Percentiles rank a stretch among this genome's conserved stretches.
Evolutionary conservation across 2,888 invertebrate species (phyloP).

Genomic region (Nemapogon koenigi): DNA sequence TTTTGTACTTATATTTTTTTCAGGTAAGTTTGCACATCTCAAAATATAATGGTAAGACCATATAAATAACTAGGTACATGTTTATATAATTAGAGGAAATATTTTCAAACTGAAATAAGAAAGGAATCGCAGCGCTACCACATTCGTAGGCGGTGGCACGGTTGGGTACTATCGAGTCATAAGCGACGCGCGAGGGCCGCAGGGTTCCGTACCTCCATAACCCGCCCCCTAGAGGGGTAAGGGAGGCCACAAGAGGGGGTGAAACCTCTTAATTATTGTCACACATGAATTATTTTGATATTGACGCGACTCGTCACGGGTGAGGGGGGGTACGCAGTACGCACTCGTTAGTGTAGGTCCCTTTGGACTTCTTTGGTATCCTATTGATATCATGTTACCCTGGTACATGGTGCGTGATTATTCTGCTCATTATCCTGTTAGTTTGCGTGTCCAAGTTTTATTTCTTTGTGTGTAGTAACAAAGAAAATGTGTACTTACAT

Average conservation of each 20-base stretch:
- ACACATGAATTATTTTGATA: conserved; percentile 59
- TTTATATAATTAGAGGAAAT: too few species aligned
- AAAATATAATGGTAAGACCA: too few species aligned
- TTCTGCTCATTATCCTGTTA: too few species aligned
- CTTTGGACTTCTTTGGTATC: conserved; percentile 23
- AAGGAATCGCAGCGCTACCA: conserved; percentile 1
- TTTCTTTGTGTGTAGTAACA: too few species aligned
- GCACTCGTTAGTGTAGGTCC: conserved; percentile 22
- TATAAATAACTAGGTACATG: too few species aligned
- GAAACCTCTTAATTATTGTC: conserved; percentile 54
- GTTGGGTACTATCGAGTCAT: conserved; percentile 22
- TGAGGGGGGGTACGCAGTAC: neutral
- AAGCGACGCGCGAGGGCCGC: conserved; percentile 27
- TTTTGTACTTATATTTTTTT: too few species aligned
- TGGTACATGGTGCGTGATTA: too few species aligned
- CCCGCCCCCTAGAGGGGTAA: conserved; percentile 27
- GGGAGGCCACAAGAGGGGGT: conserved; percentile 25
- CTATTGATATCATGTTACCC: conserved; percentile 17
- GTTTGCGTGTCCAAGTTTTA: too few species aligned
- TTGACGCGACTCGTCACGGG: conserved; percentile 30
- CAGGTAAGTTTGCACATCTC: too few species aligned
- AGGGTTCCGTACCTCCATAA: conserved; percentile 23
- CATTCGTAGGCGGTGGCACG: neutral
- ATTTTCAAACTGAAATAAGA: too few species aligned
- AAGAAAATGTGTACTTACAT: too few species aligned